Evolutionary conservation across 2,888 invertebrate genomes (phyloP), one percentile per base, ranked within the genome.

Genomic region (Pseudolycoriella hygida): DNA sequence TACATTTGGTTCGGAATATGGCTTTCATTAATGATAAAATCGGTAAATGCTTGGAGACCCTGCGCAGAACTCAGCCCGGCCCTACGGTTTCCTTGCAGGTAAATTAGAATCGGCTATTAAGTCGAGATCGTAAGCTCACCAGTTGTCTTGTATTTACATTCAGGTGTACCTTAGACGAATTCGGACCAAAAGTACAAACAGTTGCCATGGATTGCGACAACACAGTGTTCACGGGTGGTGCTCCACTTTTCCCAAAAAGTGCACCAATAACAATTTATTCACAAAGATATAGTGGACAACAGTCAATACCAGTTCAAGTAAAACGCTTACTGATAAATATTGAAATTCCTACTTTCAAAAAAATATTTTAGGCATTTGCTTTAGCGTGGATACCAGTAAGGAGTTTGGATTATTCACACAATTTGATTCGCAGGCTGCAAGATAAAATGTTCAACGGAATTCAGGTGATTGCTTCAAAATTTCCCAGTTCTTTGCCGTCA

Each of bases 181-280:
- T 62, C 51, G 69, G 68, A 14, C 66, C 72, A 18, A 64, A 66
- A 40, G 72, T 71, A 50, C 64, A 67, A 46, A 64, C 74, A 46
- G 76, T 87, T 51, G 68, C 74, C 53, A 77, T 88, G 72, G 76
- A 89, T 62, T 90, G 90, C 60, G 88, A 90, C 67, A 67, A 75
- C 8, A 77, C 86, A 18, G 83, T 87, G 20, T 87, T 89, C 56
- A 71, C 78, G 19, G 77, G 78, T 4, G 87, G 89, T 58, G 78
- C 80, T 51, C 78, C 86, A 0, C 69, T 78, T 10, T 62, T 83
- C 52, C 83, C 89, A 2, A 78, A 77, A 56, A 80, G 81, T 40
- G 84, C 84, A 18, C 86, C 85, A 2, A 78, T 90, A 48, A 76
- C 80, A 43, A 73, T 80, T 8, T 85, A 84, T 63, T 78, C 79